Percentiles rank a stretch among this genome's conserved stretches.
Conservation (phyloP, 2,888 invertebrate species). For the Creontiades dilutus region DNA sequence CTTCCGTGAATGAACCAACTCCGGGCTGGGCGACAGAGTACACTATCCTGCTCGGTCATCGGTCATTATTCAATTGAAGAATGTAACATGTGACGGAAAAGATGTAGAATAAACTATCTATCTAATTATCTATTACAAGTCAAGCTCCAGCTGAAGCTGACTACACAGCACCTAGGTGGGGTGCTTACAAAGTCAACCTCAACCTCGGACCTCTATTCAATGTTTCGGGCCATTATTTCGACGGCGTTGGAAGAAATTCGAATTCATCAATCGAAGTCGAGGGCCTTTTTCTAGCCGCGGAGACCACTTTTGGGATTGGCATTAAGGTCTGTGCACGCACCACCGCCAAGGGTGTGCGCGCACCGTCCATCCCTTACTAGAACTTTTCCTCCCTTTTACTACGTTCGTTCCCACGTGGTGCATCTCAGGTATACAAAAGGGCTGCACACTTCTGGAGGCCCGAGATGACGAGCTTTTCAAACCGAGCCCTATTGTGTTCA, state of each 20-base stretch:
- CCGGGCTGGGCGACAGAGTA: too few relatives aligned
- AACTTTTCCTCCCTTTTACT: background rate
- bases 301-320: background rate
- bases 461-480: slow-evolving; percentile 8
- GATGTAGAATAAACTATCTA: too few relatives aligned
- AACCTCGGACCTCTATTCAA: background rate
- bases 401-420: slow-evolving; percentile 30
- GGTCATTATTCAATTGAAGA: too few relatives aligned
- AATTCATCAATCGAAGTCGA: slow-evolving; percentile 51
- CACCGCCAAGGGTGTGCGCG: background rate
- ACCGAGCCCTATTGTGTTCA: slow-evolving; percentile 1
- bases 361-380: background rate
- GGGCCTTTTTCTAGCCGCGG: background rate
- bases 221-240: background rate
- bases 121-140: too few relatives aligned
- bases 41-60: too few relatives aligned
- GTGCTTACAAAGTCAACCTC: too few relatives aligned
- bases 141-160: too few relatives aligned
- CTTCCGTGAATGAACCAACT: too few relatives aligned
- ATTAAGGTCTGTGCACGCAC: background rate
- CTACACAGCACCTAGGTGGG: too few relatives aligned
- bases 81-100: too few relatives aligned
- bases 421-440: background rate
- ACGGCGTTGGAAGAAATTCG: background rate
- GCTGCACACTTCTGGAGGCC: slow-evolving; percentile 19